A percentile compares a stretch with the other conserved stretches of the same genome.
Conservation (phyloP, 2,888 invertebrate genomes). For the Clanis bilineata region DNA sequence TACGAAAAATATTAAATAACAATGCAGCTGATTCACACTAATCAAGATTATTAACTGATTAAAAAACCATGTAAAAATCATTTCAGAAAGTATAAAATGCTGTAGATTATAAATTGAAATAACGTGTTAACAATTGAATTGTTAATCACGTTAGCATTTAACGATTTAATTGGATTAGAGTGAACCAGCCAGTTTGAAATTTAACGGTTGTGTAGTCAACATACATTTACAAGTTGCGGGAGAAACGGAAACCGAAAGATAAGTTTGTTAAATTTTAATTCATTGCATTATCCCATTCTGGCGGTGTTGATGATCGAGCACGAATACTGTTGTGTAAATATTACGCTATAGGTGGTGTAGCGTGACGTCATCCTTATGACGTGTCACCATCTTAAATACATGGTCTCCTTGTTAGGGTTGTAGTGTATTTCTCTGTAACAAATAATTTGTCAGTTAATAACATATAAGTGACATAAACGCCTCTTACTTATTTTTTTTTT, state of each 20-base stretch:
- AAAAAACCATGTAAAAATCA: background rate
- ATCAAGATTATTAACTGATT: background rate
- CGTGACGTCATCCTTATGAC: constrained; percentile 63
- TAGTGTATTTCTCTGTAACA: constrained; percentile 78
- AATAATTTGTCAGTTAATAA: constrained; percentile 25
- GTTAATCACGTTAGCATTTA: background rate
- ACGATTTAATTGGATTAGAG: constrained; percentile 4
- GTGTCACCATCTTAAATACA: constrained; percentile 68
- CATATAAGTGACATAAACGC: background rate
- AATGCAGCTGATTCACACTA: background rate
- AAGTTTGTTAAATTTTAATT: constrained; percentile 35
- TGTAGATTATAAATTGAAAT: background rate
- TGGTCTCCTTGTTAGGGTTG: constrained; percentile 71
- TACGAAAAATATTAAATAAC: constrained; percentile 13
- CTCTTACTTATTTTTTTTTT: no score
- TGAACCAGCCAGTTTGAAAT: constrained; percentile 22
- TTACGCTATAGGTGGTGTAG: constrained; percentile 31
- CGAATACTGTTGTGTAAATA: constrained; percentile 75
- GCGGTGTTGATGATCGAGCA: constrained; percentile 73
- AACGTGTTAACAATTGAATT: background rate
- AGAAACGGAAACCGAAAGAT: constrained; percentile 28
- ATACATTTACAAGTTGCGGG: constrained; percentile 20
- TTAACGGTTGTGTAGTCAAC: constrained; percentile 25
- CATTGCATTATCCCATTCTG: constrained; percentile 75
- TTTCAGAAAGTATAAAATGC: background rate